Evolutionary conservation across 2,888 invertebrate genomes (phyloP).

Genomic region (Drosophila barbarae): DNA sequence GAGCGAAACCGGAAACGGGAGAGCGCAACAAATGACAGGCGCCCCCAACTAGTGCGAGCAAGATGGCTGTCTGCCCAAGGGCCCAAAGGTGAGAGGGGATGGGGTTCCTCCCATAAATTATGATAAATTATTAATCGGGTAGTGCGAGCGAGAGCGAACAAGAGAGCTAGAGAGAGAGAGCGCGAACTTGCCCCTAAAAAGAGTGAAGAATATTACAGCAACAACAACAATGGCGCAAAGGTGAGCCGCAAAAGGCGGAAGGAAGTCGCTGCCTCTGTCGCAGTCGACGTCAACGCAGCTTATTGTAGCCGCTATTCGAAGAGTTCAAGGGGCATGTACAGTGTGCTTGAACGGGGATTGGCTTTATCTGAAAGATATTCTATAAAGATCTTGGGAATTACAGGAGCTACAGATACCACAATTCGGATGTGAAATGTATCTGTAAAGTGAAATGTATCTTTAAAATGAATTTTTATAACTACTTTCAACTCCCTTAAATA

Average conservation of each 20-base stretch:
- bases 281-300: conserved; percentile 11
- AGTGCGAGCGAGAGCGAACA: conserved; percentile 46
- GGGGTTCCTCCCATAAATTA: conserved; percentile 73
- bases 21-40: conserved; percentile 49
- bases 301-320: conserved; percentile 14
- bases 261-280: conserved; percentile 48
- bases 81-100: conserved; percentile 11
- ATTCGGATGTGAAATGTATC: no score
- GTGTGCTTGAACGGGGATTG: background rate
- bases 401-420: no score
- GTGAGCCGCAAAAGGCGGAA: conserved; percentile 66
- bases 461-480: no score
- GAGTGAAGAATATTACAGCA: conserved; percentile 13
- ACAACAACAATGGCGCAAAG: conserved; percentile 57
- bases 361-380: background rate
- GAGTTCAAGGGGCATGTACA: conserved; percentile 5
- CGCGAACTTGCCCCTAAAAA: conserved; percentile 17
- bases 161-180: conserved; percentile 20
- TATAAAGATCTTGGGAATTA: background rate
- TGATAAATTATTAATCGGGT: conserved; percentile 76
- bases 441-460: no score
- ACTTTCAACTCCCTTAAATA: no score
- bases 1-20: conserved; percentile 40
- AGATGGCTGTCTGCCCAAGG: conserved; percentile 51
- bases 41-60: conserved; percentile 52